These are phyloP conservation scores for Vollenhovia emeryi DNA, from an alignment of 1,140 invertebrate species.

Conservation along the genomic window DNA sequence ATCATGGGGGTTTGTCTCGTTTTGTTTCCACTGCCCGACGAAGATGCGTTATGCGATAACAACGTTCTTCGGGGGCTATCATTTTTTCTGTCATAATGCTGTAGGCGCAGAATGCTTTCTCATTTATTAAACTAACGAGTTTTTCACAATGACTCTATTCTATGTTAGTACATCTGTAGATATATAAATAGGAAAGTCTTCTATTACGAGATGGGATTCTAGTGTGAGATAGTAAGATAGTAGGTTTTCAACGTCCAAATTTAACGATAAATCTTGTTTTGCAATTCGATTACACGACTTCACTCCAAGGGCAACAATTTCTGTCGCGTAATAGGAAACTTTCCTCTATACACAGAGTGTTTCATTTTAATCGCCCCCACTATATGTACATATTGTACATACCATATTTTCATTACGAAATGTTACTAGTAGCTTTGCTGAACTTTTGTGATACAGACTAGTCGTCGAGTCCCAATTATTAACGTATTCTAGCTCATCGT, in stretches of 20 bases:
- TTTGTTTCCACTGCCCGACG: conserved; percentile 79
- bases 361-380: no score
- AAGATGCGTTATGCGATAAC: conserved; percentile 72
- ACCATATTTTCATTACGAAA: conserved; percentile 91
- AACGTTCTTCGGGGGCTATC: conserved; percentile 79
- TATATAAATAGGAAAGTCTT: no score
- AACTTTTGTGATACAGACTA: conserved; percentile 88
- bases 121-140: neutral
- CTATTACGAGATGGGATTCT: no score
- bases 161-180: neutral
- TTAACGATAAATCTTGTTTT: no score
- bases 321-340: no score
- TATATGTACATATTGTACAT: conserved; percentile 20
- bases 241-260: no score
- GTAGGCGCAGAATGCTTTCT: conserved; percentile 41
- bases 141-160: no score
- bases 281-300: no score
- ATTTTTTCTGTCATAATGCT: conserved; percentile 83
- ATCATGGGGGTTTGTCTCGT: conserved; percentile 80
- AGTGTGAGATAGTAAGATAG: no score
- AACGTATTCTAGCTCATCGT: conserved; percentile 88
- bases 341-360: no score
- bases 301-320: no score
- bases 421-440: conserved; percentile 89
- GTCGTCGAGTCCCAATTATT: conserved; percentile 91